A percentile compares a stretch with the other conserved stretches of the same genome.
Evolutionary conservation across 1,140 invertebrate genomes (phyloP).

Genomic region (Magallana gigas): DNA sequence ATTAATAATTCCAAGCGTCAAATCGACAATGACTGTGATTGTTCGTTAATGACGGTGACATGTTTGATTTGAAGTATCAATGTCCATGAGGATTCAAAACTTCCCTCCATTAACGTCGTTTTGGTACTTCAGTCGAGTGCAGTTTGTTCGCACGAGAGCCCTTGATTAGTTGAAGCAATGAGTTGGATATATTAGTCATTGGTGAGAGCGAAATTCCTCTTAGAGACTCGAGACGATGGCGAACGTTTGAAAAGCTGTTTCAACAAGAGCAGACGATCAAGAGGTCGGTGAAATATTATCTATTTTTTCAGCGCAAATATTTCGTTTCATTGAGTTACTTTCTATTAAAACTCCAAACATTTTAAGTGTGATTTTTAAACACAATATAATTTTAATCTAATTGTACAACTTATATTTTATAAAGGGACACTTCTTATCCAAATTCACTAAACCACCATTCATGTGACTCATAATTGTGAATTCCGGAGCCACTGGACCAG

Average conservation of each 20-base stretch:
- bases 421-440: slow-evolving; percentile 22
- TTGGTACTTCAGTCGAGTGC: slow-evolving; percentile 16
- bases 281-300: slow-evolving; percentile 16
- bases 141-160: slow-evolving; percentile 1
- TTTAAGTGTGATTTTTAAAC: slow-evolving; percentile 37
- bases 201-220: not conserved
- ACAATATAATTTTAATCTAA: slow-evolving; percentile 36
- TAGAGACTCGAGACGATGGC: not conserved
- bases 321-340: slow-evolving; percentile 22
- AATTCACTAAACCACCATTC: not conserved
- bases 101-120: slow-evolving; percentile 7
- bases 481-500: not conserved
- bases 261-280: slow-evolving; percentile 32
- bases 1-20: slow-evolving; percentile 31
- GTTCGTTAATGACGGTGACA: slow-evolving; percentile 26
- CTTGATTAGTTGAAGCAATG: slow-evolving; percentile 29
- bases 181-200: slow-evolving; percentile 21
- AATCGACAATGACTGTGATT: slow-evolving; percentile 13
- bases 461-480: not conserved
- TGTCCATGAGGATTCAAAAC: slow-evolving; percentile 2
- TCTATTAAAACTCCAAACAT: not conserved
- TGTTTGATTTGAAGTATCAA: slow-evolving; percentile 31
- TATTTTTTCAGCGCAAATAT: slow-evolving; percentile 11
- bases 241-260: slow-evolving; percentile 36
- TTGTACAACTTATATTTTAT: slow-evolving; percentile 10